Conservation (phyloP, 1,140 invertebrate species). For the Pteromalus puparum region DNA sequence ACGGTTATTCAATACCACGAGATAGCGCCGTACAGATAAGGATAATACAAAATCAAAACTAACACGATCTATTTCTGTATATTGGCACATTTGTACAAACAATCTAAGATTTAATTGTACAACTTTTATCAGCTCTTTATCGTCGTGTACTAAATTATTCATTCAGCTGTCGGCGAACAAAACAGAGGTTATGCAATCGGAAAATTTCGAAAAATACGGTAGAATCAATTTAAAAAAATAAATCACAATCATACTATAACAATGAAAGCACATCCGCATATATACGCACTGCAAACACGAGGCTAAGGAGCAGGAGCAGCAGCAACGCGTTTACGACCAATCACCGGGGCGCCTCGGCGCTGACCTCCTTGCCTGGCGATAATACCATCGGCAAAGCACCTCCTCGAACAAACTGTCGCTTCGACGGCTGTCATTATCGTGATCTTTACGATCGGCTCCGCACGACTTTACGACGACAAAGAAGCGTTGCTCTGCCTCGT, state of each 20-base stretch:
- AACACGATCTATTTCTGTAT: too few species aligned
- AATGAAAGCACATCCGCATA: too few species aligned
- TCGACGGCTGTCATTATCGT: constrained; percentile 61
- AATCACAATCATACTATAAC: too few species aligned
- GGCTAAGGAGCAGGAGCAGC: constrained; percentile 50
- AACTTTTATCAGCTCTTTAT: too few species aligned
- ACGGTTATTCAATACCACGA: background rate
- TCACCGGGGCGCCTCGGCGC: constrained; percentile 48
- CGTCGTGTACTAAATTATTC: too few species aligned
- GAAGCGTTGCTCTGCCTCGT: background rate
- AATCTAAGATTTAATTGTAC: too few species aligned
- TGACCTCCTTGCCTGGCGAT: constrained; percentile 61
- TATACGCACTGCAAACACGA: background rate
- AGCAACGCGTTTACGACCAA: constrained; percentile 61
- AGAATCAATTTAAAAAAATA: too few species aligned
- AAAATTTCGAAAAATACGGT: too few species aligned
- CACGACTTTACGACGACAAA: constrained; percentile 23
- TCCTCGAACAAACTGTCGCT: constrained; percentile 52
- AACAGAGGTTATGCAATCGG: too few species aligned
- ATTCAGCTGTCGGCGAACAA: too few species aligned
- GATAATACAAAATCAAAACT: background rate
- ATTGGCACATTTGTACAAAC: too few species aligned
- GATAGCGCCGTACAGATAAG: background rate
- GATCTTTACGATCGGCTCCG: constrained; percentile 60
- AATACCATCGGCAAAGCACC: constrained; percentile 59